Conservation (phyloP, 2,888 invertebrate genomes). For the Athetis lepigone region DNA sequence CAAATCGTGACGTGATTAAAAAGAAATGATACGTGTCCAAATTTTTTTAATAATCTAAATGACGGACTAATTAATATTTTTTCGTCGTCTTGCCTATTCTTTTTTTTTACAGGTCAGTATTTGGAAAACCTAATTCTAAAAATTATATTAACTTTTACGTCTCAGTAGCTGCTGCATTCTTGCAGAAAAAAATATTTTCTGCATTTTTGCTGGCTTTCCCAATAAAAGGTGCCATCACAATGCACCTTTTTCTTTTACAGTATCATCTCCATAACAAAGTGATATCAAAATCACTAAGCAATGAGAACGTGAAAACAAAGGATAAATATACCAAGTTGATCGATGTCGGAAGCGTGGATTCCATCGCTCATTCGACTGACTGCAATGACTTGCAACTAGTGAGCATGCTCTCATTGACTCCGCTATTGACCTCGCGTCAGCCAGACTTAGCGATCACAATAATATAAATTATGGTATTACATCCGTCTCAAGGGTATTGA, state of each 20-base stretch:
- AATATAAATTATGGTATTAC: slow-evolving; percentile 85
- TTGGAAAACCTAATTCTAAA: no score
- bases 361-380: slow-evolving; percentile 82
- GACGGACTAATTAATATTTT: no score
- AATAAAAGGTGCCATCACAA: background rate
- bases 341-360: slow-evolving; percentile 87
- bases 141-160: background rate
- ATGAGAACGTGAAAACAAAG: slow-evolving; percentile 74
- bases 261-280: background rate
- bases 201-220: no score
- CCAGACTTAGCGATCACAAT: slow-evolving; percentile 81
- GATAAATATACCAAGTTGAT: slow-evolving; percentile 74
- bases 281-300: slow-evolving; percentile 36
- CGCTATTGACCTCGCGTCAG: slow-evolving; percentile 85
- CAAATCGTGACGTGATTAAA: no score
- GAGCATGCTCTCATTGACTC: slow-evolving; percentile 88
- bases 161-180: background rate
- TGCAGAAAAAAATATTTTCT: background rate
- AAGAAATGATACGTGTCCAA: no score
- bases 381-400: slow-evolving; percentile 88
- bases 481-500: slow-evolving; percentile 82
- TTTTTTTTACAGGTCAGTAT: no score
- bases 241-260: background rate
- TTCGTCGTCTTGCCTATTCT: no score
- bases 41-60: no score